A percentile compares a stretch with the other conserved stretches of the same genome.
phyloP scores from a whole-genome alignment of 1,140 invertebrate genomes.

The Sycophaga agraensis region DNA sequence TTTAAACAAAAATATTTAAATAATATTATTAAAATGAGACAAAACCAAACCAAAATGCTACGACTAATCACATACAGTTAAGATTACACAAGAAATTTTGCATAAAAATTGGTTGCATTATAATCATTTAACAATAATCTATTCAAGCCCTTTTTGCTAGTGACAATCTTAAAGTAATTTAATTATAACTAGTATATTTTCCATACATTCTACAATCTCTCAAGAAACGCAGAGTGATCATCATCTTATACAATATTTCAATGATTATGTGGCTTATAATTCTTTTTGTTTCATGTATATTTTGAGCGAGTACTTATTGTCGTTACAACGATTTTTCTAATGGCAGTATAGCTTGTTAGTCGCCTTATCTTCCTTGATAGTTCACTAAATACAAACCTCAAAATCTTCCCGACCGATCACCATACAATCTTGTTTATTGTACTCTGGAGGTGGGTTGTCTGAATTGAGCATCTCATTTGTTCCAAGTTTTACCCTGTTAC shows the following conservation, averaged over 20 bases:
- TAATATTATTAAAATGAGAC: background rate
- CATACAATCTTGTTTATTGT: slow-evolving; percentile 54
- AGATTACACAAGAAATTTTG: background rate
- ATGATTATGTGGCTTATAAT: background rate
- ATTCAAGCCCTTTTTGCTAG: slow-evolving; percentile 7
- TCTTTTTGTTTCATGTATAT: background rate
- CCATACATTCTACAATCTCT: background rate
- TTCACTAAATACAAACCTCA: slow-evolving; percentile 42
- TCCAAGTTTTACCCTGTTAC: slow-evolving; percentile 47
- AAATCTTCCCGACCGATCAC: slow-evolving; percentile 52
- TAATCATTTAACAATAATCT: background rate
- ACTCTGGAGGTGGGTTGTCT: slow-evolving; percentile 50
- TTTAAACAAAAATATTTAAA: no score
- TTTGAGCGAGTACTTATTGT: background rate
- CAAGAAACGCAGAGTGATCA: slow-evolving; percentile 23
- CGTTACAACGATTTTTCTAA: background rate
- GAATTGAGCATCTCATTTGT: slow-evolving; percentile 56
- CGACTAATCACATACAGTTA: background rate
- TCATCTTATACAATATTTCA: background rate
- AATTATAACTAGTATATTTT: background rate
- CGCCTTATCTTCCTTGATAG: slow-evolving; percentile 2
- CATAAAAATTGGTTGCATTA: background rate
- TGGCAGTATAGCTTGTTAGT: background rate
- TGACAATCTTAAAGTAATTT: slow-evolving; percentile 6
- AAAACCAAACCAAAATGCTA: slow-evolving; percentile 14